A percentile compares a stretch with the other conserved stretches of the same genome.
phyloP scores from a whole-genome alignment of 2,888 invertebrate species.

The Matsumyia berberina region DNA sequence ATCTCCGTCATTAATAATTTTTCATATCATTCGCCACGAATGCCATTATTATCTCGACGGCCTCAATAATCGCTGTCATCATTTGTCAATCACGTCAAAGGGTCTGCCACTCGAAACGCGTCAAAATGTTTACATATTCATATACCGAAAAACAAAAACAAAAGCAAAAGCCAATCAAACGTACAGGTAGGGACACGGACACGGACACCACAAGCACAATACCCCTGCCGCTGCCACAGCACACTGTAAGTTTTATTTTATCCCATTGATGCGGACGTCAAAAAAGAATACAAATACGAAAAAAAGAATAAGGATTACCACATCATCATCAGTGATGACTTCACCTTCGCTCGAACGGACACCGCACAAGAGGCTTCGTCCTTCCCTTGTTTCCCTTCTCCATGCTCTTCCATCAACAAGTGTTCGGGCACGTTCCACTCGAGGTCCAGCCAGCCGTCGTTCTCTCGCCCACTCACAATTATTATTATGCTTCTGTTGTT shows the following conservation, averaged over 20 bases:
- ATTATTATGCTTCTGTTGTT: slow-evolving; percentile 63
- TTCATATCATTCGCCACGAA: slow-evolving; percentile 47
- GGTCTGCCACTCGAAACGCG: slow-evolving; percentile 61
- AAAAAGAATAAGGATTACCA: slow-evolving; percentile 65
- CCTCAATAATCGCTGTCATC: slow-evolving; percentile 73
- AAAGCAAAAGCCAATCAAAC: slow-evolving; percentile 67
- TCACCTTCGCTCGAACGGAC: slow-evolving; percentile 66
- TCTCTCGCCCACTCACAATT: slow-evolving; percentile 68
- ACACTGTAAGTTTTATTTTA: slow-evolving; percentile 31
- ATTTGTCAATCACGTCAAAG: slow-evolving; percentile 74
- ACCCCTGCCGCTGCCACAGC: slow-evolving; percentile 8
- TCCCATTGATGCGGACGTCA: slow-evolving; percentile 42
- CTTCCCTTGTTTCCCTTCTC: slow-evolving; percentile 13
- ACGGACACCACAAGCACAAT: slow-evolving; percentile 43
- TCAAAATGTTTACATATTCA: slow-evolving; percentile 75
- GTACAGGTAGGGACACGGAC: slow-evolving; percentile 41
- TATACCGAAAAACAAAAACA: slow-evolving; percentile 25
- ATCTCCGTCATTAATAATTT: slow-evolving; percentile 68
- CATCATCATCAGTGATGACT: slow-evolving; percentile 74
- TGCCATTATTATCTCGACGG: slow-evolving; percentile 61
- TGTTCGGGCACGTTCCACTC: slow-evolving; percentile 69
- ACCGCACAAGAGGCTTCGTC: slow-evolving; percentile 45
- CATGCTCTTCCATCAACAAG: slow-evolving; percentile 52
- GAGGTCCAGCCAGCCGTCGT: slow-evolving; percentile 49
- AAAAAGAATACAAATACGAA: slow-evolving; percentile 16